These are phyloP conservation scores for Microctonus hyperodae DNA, from an alignment of 2,888 invertebrate species.

Conservation along the genomic window DNA sequence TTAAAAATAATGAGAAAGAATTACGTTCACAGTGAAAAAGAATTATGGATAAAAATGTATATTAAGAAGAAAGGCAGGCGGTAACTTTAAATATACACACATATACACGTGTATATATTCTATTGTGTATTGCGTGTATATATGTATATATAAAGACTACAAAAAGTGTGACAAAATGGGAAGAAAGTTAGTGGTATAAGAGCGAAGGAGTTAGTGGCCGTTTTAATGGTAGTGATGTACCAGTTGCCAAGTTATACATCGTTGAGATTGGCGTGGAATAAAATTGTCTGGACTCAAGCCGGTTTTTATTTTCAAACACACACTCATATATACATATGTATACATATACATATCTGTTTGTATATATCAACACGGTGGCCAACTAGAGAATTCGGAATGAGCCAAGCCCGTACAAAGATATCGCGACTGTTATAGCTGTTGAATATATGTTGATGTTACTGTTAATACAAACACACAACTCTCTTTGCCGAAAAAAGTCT, in stretches of 20 bases:
- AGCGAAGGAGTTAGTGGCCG: slow-evolving; percentile 31
- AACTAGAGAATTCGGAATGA: slow-evolving; percentile 6
- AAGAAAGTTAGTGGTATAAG: slow-evolving; percentile 28
- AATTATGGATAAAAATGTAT: neutral
- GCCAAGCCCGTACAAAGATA: slow-evolving; percentile 12
- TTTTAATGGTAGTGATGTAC: no score
- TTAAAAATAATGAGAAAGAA: no score
- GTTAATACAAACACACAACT: slow-evolving; percentile 16
- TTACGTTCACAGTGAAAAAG: neutral
- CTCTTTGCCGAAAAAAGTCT: slow-evolving; percentile 31
- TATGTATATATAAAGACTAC: neutral
- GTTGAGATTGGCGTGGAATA: slow-evolving; percentile 22
- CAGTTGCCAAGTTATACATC: slow-evolving; percentile 39
- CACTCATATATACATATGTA: no score
- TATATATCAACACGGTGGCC: slow-evolving; percentile 1
- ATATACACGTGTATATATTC: neutral
- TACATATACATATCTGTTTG: no score
- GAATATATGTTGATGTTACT: slow-evolving; percentile 7
- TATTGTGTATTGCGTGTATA: neutral
- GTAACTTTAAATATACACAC: neutral
- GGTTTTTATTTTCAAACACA: slow-evolving; percentile 21
- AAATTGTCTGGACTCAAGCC: slow-evolving; percentile 24
- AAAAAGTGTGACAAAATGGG: slow-evolving; percentile 12
- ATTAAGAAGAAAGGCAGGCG: neutral
- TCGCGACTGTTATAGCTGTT: neutral